These are phyloP conservation scores for Carcinoscorpius rotundicauda DNA, from an alignment of 1,140 invertebrate species.

Conservation along the genomic window DNA sequence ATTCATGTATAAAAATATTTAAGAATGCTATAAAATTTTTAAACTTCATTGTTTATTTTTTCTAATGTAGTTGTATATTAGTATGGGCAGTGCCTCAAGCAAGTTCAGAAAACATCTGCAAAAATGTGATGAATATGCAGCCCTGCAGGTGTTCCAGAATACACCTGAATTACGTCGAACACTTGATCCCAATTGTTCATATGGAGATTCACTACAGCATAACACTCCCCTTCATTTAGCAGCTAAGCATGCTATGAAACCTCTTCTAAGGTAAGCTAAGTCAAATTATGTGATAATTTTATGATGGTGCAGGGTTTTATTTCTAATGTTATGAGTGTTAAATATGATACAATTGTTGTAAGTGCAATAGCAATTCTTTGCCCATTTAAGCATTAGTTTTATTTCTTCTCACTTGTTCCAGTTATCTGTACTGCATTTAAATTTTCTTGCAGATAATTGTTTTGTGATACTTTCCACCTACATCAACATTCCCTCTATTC, in stretches of 20 bases:
- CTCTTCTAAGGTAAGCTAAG: conserved; percentile 40
- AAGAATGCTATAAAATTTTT: too few species aligned
- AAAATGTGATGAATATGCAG: conserved; percentile 56
- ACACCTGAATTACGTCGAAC: conserved; percentile 48
- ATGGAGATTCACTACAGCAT: conserved; percentile 51
- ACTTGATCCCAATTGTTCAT: conserved; percentile 55
- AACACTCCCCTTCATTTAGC: conserved; percentile 55
- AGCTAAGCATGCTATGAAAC: conserved; percentile 52
- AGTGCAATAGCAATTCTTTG: too few species aligned
- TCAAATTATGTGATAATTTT: background rate
- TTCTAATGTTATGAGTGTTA: background rate
- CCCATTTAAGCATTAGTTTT: too few species aligned
- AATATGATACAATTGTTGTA: too few species aligned
- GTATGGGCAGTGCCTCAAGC: conserved; percentile 53
- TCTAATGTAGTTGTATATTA: too few species aligned
- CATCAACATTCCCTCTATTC: too few species aligned
- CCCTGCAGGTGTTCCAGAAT: conserved; percentile 49
- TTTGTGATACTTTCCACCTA: too few species aligned
- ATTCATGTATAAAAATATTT: too few species aligned
- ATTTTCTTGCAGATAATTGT: too few species aligned
- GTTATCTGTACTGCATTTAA: too few species aligned
- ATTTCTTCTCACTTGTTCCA: too few species aligned
- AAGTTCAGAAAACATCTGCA: conserved; percentile 59
- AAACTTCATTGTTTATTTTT: too few species aligned
- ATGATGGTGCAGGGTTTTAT: background rate